Percentiles rank a stretch among this genome's conserved stretches.
Conservation (phyloP, 1,140 invertebrate species). For the Meloidogyne floridensis region DNA sequence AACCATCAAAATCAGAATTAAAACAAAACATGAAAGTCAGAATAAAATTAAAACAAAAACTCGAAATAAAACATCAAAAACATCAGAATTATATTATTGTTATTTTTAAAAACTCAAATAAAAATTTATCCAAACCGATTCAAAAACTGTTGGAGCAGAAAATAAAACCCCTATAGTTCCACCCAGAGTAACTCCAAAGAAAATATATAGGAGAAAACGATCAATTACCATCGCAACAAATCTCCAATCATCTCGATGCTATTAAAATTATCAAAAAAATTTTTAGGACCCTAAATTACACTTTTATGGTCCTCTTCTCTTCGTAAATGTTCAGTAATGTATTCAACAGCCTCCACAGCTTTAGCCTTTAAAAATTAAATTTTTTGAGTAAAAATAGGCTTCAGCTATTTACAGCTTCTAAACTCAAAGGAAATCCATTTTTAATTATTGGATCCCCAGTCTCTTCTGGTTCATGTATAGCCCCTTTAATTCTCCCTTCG, state of each 20-base stretch:
- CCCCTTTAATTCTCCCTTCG: conserved; percentile 44
- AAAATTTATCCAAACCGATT: not conserved
- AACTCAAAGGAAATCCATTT: conserved; percentile 16
- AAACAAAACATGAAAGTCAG: too few relatives aligned
- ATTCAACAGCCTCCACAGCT: conserved; percentile 59
- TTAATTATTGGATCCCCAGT: not conserved
- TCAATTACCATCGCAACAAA: conserved; percentile 94
- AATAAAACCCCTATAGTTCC: conserved; percentile 73
- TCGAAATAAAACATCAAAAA: too few relatives aligned
- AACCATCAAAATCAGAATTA: too few relatives aligned
- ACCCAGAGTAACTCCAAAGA: conserved; percentile 91
- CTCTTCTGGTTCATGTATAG: conserved; percentile 22
- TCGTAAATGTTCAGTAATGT: conserved; percentile 65
- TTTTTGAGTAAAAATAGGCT: not conserved
- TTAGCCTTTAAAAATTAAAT: not conserved
- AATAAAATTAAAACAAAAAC: too few relatives aligned
- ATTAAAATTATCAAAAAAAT: conserved; percentile 17
- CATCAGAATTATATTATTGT: too few relatives aligned
- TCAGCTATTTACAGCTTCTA: not conserved
- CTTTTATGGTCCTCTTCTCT: conserved; percentile 62
- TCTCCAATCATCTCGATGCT: conserved; percentile 64
- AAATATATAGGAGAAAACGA: conserved; percentile 91
- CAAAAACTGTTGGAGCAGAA: conserved; percentile 23
- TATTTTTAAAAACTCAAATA: not conserved
- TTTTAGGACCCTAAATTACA: conserved; percentile 39